Base-by-base conservation (phyloP, 1,140 invertebrate genomes). In the Drosophila sproati region DNA sequence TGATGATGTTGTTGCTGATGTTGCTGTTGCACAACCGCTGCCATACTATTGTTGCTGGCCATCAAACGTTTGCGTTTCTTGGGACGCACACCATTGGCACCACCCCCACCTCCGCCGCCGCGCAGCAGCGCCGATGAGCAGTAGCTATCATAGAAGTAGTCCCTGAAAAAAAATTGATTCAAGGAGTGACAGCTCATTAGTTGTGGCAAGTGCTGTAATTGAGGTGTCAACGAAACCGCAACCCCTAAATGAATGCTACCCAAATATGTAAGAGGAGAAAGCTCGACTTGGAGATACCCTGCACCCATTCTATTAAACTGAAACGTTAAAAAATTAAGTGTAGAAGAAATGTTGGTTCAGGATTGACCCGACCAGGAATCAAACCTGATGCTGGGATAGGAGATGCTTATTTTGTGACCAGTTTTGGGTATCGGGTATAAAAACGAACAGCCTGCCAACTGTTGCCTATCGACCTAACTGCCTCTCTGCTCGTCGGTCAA, bases 61-160 rank as follows among this genome's bases (percentile, higher is more conserved):
- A 95, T 95, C 72, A 95, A 91, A 64, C 95, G 94, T 45, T 95
- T 94, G 60, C 95, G 93, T 82, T 95, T 95, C 75, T 95, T 93
- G 56, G 94, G 93, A 54, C 94, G 93, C 6, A 94, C 92, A 12
- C 94, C 92, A 47, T 92, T 92, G 5, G 52, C 54, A 3, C 61
- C 59, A 78, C 92, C 77, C 0, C 73, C 66, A 63, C 55, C 74
- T 8, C 92, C 78, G 1, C 63, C 69, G 73, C 79, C 79, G 0
- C 93, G 92, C 68, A 94, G 93, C 45, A 94, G 92, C n/a, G 94
- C 93, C 57, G 94, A 94, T 35, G 95, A 94, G 81, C 94, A 95
- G 92, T 95, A 95, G 92, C 95, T 92, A 57, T 92, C 91, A 48
- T 92, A 92, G 71, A 92, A 92, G 60, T 92, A 92, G 63, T 92